Conservation (phyloP, 1,140 invertebrate genomes). For the Drosophila sproati region DNA sequence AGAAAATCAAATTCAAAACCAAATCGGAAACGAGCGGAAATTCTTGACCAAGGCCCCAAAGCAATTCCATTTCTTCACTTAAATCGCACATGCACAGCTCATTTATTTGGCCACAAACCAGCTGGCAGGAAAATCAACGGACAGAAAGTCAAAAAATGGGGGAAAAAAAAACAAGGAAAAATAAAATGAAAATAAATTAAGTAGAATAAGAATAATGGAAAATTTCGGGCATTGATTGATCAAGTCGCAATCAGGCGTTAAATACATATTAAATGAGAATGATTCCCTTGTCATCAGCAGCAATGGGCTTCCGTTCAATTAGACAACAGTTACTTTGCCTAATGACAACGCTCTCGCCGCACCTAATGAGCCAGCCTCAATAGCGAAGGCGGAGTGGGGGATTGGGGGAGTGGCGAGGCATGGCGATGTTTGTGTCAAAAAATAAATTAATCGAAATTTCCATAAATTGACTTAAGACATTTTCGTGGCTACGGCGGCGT, state of each 20-base stretch:
- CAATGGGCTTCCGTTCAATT: slow-evolving; percentile 71
- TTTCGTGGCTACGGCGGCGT: slow-evolving; percentile 28
- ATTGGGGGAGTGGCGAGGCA: too few species aligned
- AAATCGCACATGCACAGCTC: slow-evolving; percentile 2
- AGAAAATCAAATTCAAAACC: neutral
- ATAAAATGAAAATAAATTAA: too few species aligned
- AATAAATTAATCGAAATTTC: slow-evolving; percentile 78
- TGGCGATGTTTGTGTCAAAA: slow-evolving; percentile 50
- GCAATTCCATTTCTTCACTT: slow-evolving; percentile 5
- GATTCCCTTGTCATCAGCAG: slow-evolving; percentile 56
- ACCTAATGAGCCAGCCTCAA: slow-evolving; percentile 46
- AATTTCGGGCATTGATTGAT: slow-evolving; percentile 67
- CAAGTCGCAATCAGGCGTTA: slow-evolving; percentile 62
- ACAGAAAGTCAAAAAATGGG: neutral
- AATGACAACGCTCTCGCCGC: slow-evolving; percentile 33
- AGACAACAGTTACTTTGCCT: slow-evolving; percentile 48
- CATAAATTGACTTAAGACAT: slow-evolving; percentile 67
- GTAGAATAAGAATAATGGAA: slow-evolving; percentile 10
- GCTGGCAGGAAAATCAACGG: slow-evolving; percentile 32
- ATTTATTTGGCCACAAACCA: slow-evolving; percentile 18
- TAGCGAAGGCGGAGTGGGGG: neutral
- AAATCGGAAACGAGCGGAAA: slow-evolving; percentile 57
- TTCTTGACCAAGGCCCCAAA: slow-evolving; percentile 2
- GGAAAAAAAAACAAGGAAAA: too few species aligned
- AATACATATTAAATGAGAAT: slow-evolving; percentile 36